Conservation (phyloP, 2,888 invertebrate species). For the Spisula solida region DNA sequence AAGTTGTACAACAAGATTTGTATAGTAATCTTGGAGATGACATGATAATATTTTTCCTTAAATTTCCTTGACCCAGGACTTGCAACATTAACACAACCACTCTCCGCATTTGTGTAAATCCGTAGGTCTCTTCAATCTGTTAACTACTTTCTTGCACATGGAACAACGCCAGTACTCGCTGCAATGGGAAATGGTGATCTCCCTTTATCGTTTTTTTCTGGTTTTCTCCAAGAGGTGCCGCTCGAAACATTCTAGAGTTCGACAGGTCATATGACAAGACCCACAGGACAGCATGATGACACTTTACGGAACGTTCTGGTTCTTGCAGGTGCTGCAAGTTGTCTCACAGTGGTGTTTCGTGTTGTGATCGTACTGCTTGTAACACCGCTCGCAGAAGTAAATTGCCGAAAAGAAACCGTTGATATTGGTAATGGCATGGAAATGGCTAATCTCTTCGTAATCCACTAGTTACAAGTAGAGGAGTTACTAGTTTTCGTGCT, state of each 20-base stretch:
- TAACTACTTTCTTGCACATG: background rate
- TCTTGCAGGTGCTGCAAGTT: background rate
- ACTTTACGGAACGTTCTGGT: background rate
- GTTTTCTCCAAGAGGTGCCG: background rate
- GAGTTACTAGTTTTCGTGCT: background rate
- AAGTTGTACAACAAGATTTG: too few relatives aligned
- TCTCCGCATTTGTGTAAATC: background rate
- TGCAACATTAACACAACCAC: background rate
- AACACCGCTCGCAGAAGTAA: constrained; percentile 48
- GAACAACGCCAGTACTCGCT: background rate
- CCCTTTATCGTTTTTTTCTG: background rate
- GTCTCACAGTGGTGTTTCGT: background rate
- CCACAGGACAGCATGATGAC: background rate
- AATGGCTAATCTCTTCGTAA: background rate
- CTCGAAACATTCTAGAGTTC: background rate
- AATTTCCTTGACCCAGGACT: background rate
- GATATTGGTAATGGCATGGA: constrained; percentile 40
- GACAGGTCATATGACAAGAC: background rate
- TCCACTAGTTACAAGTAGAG: background rate
- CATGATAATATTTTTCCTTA: too few relatives aligned
- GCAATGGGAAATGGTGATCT: background rate
- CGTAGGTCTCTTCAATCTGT: background rate
- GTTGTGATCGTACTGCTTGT: constrained; percentile 10
- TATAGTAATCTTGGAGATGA: too few relatives aligned
- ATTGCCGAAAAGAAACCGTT: constrained; percentile 22